Percentiles rank a stretch among this genome's conserved stretches.
phyloP scores from a whole-genome alignment of 2,888 invertebrate species.

The Luffia ferchaultella region DNA sequence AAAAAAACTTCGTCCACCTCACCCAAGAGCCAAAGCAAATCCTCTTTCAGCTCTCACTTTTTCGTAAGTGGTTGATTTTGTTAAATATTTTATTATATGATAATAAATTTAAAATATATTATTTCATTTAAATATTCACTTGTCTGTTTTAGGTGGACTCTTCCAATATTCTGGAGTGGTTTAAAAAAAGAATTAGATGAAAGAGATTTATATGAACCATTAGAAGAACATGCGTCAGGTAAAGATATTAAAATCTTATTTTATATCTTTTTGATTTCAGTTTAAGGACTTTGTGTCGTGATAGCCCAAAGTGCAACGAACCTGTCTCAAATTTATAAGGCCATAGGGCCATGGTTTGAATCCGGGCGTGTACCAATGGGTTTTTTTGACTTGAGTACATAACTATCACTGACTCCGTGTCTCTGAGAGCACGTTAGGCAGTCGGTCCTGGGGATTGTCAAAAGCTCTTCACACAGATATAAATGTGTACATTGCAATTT shows the following conservation, averaged over 20 bases:
- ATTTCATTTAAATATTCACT: not conserved
- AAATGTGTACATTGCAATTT: too few species aligned
- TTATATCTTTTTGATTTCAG: too few species aligned
- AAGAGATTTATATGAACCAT: constrained; percentile 78
- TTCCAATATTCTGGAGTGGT: constrained; percentile 81
- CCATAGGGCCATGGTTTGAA: too few species aligned
- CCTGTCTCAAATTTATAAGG: too few species aligned
- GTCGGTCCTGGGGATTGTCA: too few species aligned
- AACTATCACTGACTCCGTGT: too few species aligned
- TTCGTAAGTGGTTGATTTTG: constrained; percentile 58
- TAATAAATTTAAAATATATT: not conserved
- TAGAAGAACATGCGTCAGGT: constrained; percentile 77
- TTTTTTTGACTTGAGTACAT: too few species aligned
- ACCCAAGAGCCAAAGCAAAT: constrained; percentile 73
- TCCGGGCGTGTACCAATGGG: too few species aligned
- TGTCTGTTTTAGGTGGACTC: constrained; percentile 71
- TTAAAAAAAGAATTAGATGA: constrained; percentile 75
- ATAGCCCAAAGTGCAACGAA: too few species aligned
- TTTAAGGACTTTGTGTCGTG: too few species aligned
- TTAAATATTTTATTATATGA: constrained; percentile 8
- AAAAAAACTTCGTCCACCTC: constrained; percentile 61
- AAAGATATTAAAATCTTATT: constrained; percentile 11
- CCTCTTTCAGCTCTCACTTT: constrained; percentile 73
- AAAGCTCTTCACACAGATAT: too few species aligned
- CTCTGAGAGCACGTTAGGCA: too few species aligned